phyloP scores from a whole-genome alignment of 1,140 invertebrate species.

The Aphaenogaster rudis region DNA sequence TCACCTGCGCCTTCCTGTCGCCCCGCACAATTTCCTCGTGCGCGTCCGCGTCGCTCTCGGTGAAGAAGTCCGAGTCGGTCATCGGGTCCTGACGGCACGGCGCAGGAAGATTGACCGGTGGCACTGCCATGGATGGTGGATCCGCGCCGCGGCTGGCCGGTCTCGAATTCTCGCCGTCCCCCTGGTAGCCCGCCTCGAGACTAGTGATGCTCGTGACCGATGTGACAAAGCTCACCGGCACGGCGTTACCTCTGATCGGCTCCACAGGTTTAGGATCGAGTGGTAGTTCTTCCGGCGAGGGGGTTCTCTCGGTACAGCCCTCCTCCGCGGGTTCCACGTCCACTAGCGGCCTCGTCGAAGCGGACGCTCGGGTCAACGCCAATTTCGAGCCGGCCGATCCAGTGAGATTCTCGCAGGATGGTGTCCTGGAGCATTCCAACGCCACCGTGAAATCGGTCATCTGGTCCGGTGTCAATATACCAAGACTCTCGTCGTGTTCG shows the following conservation, averaged over 20 bases:
- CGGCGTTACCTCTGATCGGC: conserved; percentile 56
- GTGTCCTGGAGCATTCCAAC: conserved; percentile 88
- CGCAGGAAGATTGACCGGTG: conserved; percentile 82
- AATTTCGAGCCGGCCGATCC: conserved; percentile 75
- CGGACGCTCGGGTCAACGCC: conserved; percentile 74
- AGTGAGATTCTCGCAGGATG: conserved; percentile 86
- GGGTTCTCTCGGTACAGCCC: conserved; percentile 90
- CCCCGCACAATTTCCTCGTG: conserved; percentile 91
- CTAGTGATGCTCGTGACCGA: conserved; percentile 95
- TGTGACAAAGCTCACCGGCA: conserved; percentile 91
- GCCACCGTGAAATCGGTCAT: conserved; percentile 92
- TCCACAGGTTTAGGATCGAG: conserved; percentile 88
- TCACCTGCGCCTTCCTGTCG: conserved; percentile 90
- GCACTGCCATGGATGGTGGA: conserved; percentile 88
- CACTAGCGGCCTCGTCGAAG: conserved; percentile 75
- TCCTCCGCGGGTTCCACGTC: conserved; percentile 82
- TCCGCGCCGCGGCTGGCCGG: conserved; percentile 92
- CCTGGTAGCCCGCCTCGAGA: conserved; percentile 94
- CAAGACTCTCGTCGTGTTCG: conserved; percentile 92
- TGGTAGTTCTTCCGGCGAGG: conserved; percentile 93
- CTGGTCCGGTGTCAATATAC: conserved; percentile 94
- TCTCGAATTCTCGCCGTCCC: conserved; percentile 94
- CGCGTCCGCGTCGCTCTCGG: conserved; percentile 94
- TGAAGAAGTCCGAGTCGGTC: conserved; percentile 96
- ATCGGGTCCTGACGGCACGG: conserved; percentile 91